These are phyloP conservation scores for Lithobius niger DNA, from an alignment of 1,140 invertebrate genomes.

Conservation along the genomic window DNA sequence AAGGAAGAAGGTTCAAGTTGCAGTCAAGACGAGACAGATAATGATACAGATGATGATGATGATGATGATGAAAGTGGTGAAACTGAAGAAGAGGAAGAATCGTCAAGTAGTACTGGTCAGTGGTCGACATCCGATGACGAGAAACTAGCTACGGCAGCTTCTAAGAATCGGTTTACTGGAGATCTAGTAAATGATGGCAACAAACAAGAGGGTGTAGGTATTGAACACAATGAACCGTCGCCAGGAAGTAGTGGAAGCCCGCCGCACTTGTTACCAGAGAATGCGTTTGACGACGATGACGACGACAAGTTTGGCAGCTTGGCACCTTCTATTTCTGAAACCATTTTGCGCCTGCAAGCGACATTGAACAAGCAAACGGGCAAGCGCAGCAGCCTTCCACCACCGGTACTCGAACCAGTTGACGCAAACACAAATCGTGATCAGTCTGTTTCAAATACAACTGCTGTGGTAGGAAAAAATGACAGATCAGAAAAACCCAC, in stretches of 20 bases:
- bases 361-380: neutral
- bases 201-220: too few species aligned
- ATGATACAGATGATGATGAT: slow-evolving; percentile 13
- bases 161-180: too few species aligned
- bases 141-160: too few species aligned
- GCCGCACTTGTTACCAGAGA: neutral
- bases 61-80: slow-evolving; percentile 18
- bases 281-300: neutral
- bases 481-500: neutral
- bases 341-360: slow-evolving; percentile 3
- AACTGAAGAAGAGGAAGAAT: too few species aligned
- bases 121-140: too few species aligned
- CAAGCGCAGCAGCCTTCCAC: neutral
- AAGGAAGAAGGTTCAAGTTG: slow-evolving; percentile 31
- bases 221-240: neutral
- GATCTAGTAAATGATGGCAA: too few species aligned
- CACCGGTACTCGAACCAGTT: neutral
- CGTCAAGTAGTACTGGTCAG: too few species aligned
- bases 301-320: neutral
- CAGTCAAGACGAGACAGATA: slow-evolving; percentile 16
- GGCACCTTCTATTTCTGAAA: slow-evolving; percentile 2
- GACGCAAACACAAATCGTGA: neutral
- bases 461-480: too few species aligned
- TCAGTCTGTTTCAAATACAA: too few species aligned
- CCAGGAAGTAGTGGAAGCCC: neutral